Conservation (phyloP, 2,888 invertebrate species). For the Pycnomerus fuliginosus region DNA sequence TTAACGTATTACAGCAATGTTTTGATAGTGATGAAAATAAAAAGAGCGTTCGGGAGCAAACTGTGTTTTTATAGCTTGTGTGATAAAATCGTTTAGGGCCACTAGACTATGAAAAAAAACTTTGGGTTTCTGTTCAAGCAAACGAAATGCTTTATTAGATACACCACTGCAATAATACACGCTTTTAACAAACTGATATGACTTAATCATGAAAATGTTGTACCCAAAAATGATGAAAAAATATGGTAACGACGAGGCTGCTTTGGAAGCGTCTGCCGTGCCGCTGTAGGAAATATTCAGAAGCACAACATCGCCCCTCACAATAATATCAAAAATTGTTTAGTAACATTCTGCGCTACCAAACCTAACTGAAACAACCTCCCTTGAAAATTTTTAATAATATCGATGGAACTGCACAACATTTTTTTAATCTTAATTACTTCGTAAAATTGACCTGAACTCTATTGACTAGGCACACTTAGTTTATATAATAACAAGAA, state of each 20-base stretch:
- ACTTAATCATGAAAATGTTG: constrained; percentile 53
- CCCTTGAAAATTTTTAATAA: constrained; percentile 26
- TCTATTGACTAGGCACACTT: constrained; percentile 68
- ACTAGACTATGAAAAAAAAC: no score
- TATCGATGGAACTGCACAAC: constrained; percentile 50
- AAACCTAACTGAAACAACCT: constrained; percentile 28
- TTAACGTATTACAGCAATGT: no score
- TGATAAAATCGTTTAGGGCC: no score
- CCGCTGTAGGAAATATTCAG: constrained; percentile 5
- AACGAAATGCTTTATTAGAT: constrained; percentile 56
- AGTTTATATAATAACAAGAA: constrained; percentile 62
- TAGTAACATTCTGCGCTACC: not conserved
- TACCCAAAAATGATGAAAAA: constrained; percentile 45
- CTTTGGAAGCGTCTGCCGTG: constrained; percentile 12
- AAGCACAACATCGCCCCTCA: constrained; percentile 16
- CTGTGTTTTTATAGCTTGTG: no score
- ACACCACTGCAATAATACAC: constrained; percentile 57
- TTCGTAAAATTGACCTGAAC: constrained; percentile 59
- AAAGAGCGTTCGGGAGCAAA: constrained; percentile 13
- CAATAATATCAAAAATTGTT: constrained; percentile 4
- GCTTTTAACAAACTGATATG: constrained; percentile 57
- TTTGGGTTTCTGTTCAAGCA: constrained; percentile 51
- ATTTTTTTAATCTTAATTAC: constrained; percentile 47
- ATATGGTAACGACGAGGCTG: constrained; percentile 41
- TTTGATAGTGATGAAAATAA: no score